Conservation (phyloP, 1,140 invertebrate genomes). For the Littorina saxatilis region DNA sequence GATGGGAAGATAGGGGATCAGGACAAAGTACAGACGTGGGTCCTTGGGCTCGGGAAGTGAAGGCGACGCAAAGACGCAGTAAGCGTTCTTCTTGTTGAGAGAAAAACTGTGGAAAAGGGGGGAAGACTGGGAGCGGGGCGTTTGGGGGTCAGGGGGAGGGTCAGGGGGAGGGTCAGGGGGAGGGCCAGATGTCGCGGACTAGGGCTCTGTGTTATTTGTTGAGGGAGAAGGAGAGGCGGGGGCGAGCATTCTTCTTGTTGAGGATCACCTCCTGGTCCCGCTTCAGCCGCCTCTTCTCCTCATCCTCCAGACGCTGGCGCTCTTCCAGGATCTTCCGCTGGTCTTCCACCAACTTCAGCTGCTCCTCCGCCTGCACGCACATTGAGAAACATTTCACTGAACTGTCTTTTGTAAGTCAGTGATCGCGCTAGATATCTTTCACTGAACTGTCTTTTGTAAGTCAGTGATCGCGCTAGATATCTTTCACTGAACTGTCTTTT, state of each 20-base stretch:
- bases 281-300: conserved; percentile 92
- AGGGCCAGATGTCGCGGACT: background rate
- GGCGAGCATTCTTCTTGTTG: conserved; percentile 97
- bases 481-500: no score
- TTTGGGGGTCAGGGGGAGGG: background rate
- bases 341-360: conserved; percentile 96
- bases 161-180: background rate
- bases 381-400: no score
- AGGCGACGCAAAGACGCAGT: no score
- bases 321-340: conserved; percentile 97
- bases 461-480: no score
- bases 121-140: background rate
- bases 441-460: no score
- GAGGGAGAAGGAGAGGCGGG: conserved; percentile 94
- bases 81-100: no score
- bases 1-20: no score
- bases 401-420: no score
- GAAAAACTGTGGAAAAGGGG: background rate
- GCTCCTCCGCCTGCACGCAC: conserved; percentile 90
- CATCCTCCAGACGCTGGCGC: conserved; percentile 92
- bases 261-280: conserved; percentile 98
- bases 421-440: no score
- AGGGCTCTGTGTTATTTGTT: conserved; percentile 58
- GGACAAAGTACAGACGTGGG: no score
- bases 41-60: no score